Conservation (phyloP, 2,888 invertebrate genomes). For the Dasypolia templi region DNA sequence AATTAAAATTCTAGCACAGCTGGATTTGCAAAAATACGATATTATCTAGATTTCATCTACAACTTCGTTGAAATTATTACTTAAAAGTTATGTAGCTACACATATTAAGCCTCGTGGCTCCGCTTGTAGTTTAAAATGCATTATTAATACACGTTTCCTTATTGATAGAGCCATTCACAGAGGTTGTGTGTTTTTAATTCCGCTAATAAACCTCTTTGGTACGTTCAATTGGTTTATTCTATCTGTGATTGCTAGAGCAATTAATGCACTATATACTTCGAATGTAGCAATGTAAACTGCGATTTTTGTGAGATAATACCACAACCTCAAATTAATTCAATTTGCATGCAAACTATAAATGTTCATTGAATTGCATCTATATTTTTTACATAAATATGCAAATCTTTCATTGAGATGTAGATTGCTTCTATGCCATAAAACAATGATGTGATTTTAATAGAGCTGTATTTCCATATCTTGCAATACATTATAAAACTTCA, state of each 20-base stretch:
- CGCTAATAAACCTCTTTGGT: constrained; percentile 40
- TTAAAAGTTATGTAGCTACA: background rate
- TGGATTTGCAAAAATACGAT: background rate
- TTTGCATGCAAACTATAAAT: constrained; percentile 7
- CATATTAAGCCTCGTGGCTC: background rate
- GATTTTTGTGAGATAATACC: background rate
- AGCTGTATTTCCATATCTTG: background rate
- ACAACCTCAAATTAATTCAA: background rate
- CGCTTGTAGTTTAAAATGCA: constrained; percentile 49
- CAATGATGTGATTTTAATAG: background rate
- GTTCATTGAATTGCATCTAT: constrained; percentile 5
- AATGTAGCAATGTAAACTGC: background rate
- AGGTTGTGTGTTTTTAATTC: constrained; percentile 63
- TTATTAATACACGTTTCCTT: constrained; percentile 26
- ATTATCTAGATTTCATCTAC: background rate
- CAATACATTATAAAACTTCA: too few species aligned
- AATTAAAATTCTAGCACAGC: background rate
- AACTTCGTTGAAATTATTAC: background rate
- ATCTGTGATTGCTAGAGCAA: constrained; percentile 19
- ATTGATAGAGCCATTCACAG: constrained; percentile 25
- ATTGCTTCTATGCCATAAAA: constrained; percentile 24
- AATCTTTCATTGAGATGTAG: constrained; percentile 16
- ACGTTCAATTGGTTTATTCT: constrained; percentile 63
- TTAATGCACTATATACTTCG: background rate
- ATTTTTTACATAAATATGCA: constrained; percentile 10